These are phyloP conservation scores for Malurus elegans DNA, from an alignment of 2,113 vertebrate species.

Conservation along the genomic window DNA sequence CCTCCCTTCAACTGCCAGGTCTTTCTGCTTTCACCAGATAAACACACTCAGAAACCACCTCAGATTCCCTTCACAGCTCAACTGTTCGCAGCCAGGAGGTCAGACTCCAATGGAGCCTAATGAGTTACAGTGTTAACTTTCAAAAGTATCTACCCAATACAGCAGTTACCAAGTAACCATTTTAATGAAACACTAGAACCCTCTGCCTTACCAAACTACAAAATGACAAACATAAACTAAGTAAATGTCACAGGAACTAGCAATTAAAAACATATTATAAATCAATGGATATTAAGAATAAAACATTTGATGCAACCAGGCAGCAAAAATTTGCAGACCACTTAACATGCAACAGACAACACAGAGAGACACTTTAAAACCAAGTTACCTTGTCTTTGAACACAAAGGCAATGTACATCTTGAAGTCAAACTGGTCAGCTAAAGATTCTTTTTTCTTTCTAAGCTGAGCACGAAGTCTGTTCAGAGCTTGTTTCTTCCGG, in stretches of 20 bases:
- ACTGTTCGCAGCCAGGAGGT: neutral
- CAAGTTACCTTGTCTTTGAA: constrained; percentile 97
- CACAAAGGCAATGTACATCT: constrained; percentile 99
- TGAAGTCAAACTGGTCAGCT: constrained; percentile 99
- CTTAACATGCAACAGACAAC: neutral
- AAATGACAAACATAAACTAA: neutral
- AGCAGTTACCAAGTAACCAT: neutral
- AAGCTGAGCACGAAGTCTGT: constrained; percentile 99
- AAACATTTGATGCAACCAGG: neutral
- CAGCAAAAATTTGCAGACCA: neutral
- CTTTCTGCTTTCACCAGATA: neutral
- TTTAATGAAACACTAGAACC: neutral
- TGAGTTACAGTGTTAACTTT: neutral
- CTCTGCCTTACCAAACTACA: neutral
- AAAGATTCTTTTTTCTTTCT: constrained; percentile 99
- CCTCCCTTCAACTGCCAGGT: neutral
- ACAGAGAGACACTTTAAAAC: neutral
- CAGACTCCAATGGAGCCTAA: neutral
- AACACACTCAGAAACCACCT: neutral
- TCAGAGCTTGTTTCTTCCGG: constrained; percentile 99
- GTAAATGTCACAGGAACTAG: neutral
- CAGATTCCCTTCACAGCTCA: neutral
- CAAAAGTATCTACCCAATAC: neutral
- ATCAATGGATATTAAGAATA: neutral
- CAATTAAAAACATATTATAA: neutral